phyloP scores from a whole-genome alignment of 1,140 invertebrate species.

The Halotydeus destructor region DNA sequence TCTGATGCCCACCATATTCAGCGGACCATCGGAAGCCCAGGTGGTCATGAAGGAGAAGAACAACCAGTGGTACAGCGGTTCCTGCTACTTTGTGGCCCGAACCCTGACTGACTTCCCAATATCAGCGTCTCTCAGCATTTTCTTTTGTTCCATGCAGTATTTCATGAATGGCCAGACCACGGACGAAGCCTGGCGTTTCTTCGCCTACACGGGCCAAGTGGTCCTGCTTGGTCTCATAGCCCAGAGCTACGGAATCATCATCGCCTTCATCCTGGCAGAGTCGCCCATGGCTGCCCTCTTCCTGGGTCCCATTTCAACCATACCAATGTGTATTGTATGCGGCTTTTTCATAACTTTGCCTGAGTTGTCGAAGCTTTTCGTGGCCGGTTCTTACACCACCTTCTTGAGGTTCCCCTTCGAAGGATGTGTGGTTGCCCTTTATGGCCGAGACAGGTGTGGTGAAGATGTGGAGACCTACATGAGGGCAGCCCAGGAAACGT shows the following conservation, averaged over 20 bases:
- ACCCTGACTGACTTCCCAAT: constrained; percentile 85
- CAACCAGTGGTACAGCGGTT: constrained; percentile 93
- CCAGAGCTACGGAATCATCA: constrained; percentile 72
- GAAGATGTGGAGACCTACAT: too few relatives aligned
- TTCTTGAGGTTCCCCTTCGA: constrained; percentile 82
- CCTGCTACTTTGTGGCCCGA: constrained; percentile 84
- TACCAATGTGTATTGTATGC: constrained; percentile 64
- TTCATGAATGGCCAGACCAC: constrained; percentile 87
- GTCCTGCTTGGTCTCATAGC: constrained; percentile 71
- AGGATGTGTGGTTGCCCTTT: constrained; percentile 66
- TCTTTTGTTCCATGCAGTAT: constrained; percentile 82
- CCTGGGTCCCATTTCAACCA: constrained; percentile 62
- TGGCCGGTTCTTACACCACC: constrained; percentile 69
- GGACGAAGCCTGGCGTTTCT: constrained; percentile 41
- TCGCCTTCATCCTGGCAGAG: constrained; percentile 39
- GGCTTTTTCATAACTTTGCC: constrained; percentile 92
- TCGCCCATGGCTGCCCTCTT: constrained; percentile 46
- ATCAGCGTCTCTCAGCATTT: constrained; percentile 71
- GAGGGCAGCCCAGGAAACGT: too few relatives aligned
- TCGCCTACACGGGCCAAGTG: constrained; percentile 66
- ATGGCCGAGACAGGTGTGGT: constrained; percentile 54
- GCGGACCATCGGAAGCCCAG: constrained; percentile 46
- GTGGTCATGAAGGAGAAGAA: constrained; percentile 72
- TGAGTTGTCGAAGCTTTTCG: constrained; percentile 61
- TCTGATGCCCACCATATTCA: constrained; percentile 92